Evolutionary conservation across 1,140 invertebrate species (phyloP), one percentile per base, ranked within the genome.

Genomic region (Chrysoperla carnea): DNA sequence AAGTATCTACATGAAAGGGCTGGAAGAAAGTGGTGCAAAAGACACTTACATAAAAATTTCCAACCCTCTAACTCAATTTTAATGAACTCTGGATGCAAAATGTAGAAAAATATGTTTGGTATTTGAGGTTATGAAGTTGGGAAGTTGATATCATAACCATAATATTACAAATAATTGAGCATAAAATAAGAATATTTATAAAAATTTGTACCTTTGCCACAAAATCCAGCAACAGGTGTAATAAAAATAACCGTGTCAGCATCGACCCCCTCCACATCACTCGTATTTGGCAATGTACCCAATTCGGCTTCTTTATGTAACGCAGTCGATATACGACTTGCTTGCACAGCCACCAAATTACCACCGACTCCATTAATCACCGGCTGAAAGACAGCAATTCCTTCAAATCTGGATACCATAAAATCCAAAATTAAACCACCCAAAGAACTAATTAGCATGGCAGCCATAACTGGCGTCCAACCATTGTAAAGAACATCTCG

Each of bases 321-420:
- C 42, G 73, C 74, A 5, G 87, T 92, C 2, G 86, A 87, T 45
- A 91, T 76, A 46, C 84, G 69, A 55, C 81, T 84, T 0, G 87
- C 83, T 13, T 41, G 82, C 6, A 91, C 83, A 13, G 87, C 85
- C 1, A 85, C 86, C 36, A 90, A 63, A 60, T 90, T 90, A 2
- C 86, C 85, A 15, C 86, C 86, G 37, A 89, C 84, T 13, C 86
- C 81, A 58, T 84, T 84, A 37, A 84, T 81, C 1, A 84, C 79
- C 33, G 78, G 75, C 57, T 84, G 80, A 54, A 79, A 84, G 17
- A 82, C 77, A 11, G 80, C 79, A 37, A 84, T 66, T 39, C 76
- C 78, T 50, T 73, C 71, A 56, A 78, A 83, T 33, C 64, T 67
- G 1, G 69, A 69, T 1, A 84, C 76, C 50, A 79, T 78, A 46